Evolutionary conservation across 2,113 vertebrate genomes (phyloP).

Genomic region (Erpornis zantholeuca): DNA sequence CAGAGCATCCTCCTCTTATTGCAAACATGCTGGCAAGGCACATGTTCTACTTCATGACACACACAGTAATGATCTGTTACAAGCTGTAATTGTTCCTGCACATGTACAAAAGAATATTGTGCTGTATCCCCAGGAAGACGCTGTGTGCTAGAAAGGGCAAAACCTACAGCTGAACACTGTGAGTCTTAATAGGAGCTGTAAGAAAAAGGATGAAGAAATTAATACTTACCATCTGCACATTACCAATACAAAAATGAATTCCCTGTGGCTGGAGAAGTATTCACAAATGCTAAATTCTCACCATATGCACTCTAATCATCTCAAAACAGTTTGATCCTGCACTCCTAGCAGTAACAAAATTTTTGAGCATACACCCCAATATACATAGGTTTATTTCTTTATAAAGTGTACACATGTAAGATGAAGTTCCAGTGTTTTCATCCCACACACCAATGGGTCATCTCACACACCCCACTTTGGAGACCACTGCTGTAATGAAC

Average conservation of each 20-base stretch:
- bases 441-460: neutral
- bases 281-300: neutral
- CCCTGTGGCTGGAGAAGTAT: neutral
- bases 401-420: neutral
- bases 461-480: neutral
- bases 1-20: neutral
- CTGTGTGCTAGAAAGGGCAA: neutral
- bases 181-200: neutral
- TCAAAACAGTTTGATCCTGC: neutral
- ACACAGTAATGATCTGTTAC: neutral
- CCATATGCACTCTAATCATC: neutral
- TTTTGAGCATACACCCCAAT: neutral
- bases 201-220: constrained; percentile 9
- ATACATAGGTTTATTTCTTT: neutral
- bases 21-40: neutral
- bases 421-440: neutral
- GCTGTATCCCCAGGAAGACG: neutral
- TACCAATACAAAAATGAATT: neutral
- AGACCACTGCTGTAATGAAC: neutral
- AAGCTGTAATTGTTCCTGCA: neutral
- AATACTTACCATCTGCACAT: neutral
- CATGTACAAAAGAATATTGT: constrained; percentile 23
- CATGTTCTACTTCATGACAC: constrained; percentile 6
- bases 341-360: neutral
- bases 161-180: neutral